phyloP scores from a whole-genome alignment of 2,797 vertebrate genomes.

The Gouania willdenowi region DNA sequence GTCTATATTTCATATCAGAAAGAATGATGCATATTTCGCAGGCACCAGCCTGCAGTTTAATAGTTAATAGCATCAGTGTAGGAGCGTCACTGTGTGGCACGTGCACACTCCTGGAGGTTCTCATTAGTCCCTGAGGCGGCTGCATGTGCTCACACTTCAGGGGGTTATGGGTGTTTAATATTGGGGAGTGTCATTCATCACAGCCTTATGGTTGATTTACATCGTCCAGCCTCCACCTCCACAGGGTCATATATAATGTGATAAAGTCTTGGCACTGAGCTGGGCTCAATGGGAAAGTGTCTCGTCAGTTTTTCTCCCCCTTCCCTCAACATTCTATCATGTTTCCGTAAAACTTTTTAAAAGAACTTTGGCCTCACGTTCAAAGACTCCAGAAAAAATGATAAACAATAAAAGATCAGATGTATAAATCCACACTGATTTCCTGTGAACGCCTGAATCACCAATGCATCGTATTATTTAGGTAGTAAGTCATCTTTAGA shows the following conservation, averaged over 20 bases:
- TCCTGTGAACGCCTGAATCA: too few relatives aligned
- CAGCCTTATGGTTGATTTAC: constrained; percentile 32
- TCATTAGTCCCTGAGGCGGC: constrained; percentile 23
- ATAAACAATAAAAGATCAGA: too few relatives aligned
- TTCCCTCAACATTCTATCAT: not conserved
- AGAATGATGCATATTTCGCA: too few relatives aligned
- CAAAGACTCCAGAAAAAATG: too few relatives aligned
- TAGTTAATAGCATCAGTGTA: too few relatives aligned
- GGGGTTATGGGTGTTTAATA: constrained; percentile 48
- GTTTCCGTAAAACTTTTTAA: not conserved
- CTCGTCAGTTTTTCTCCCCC: not conserved
- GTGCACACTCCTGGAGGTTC: constrained; percentile 13
- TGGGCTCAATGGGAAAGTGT: constrained; percentile 40
- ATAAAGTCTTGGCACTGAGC: too few relatives aligned
- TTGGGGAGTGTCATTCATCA: constrained; percentile 41
- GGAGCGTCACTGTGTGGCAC: constrained; percentile 9
- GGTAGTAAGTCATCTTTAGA: too few relatives aligned
- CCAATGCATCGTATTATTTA: too few relatives aligned
- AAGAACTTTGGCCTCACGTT: too few relatives aligned
- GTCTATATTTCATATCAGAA: too few relatives aligned
- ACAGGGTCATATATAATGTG: constrained; percentile 16
- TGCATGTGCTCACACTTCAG: constrained; percentile 12
- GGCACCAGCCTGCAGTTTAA: too few relatives aligned
- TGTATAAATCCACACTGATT: too few relatives aligned
- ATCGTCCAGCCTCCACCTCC: constrained; percentile 24